These are phyloP conservation scores for Malurus elegans DNA, from an alignment of 2,113 vertebrate species.

Conservation along the genomic window DNA sequence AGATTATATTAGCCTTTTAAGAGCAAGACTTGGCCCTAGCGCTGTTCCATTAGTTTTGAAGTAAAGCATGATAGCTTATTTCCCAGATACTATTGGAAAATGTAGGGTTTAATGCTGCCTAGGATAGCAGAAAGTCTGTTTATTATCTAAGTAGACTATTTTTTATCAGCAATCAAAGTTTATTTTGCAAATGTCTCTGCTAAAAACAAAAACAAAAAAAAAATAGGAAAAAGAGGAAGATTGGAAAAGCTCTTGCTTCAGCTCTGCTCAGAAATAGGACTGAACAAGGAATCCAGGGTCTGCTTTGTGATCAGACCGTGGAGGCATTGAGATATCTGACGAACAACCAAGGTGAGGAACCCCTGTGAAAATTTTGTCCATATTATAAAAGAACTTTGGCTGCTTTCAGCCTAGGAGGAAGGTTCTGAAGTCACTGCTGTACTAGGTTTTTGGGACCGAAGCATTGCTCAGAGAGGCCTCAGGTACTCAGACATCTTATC, in stretches of 20 bases:
- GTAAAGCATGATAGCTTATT: not conserved
- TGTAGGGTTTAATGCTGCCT: not conserved
- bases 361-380: fast-evolving
- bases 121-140: not conserved
- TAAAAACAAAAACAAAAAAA: not conserved
- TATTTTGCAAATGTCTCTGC: not conserved
- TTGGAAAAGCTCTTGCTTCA: not conserved
- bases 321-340: not conserved
- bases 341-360: not conserved
- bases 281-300: not conserved
- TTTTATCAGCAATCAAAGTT: not conserved
- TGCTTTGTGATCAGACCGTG: not conserved
- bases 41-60: not conserved
- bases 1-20: not conserved
- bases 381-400: not conserved
- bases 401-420: not conserved
- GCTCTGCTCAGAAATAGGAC: not conserved
- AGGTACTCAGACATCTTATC: not conserved
- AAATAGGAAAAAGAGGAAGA: too few relatives aligned
- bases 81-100: not conserved
- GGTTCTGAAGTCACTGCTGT: not conserved
- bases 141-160: not conserved
- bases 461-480: fast-evolving
- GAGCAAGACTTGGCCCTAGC: not conserved
- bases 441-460: not conserved